Conservation (phyloP, 2,113 vertebrate species). For the Cinclus mexicanus region DNA sequence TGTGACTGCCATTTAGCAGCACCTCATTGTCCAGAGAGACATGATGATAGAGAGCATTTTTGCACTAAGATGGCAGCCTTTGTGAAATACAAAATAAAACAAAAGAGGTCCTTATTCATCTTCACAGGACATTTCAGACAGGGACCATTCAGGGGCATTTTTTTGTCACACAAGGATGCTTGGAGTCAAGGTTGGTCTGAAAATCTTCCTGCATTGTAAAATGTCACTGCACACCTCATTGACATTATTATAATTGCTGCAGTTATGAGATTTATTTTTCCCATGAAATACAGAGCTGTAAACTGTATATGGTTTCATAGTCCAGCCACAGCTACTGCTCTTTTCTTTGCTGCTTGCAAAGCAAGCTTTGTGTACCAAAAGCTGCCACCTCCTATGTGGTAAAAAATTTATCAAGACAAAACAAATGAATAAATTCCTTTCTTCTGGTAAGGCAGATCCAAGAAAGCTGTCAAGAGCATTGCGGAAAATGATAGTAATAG, state of each 20-base stretch:
- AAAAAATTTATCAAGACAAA: neutral
- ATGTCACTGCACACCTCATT: neutral
- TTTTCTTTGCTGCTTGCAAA: neutral
- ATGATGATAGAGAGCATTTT: neutral
- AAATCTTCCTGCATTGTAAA: neutral
- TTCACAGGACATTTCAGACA: neutral
- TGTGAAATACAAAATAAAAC: neutral
- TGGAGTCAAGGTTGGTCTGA: neutral
- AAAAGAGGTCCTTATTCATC: neutral
- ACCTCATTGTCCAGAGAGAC: neutral
- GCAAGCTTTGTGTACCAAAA: neutral
- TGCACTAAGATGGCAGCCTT: neutral
- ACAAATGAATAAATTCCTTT: neutral
- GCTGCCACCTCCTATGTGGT: neutral
- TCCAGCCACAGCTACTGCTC: neutral
- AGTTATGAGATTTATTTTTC: neutral
- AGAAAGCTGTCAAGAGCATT: neutral
- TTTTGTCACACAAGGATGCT: neutral
- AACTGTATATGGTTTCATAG: neutral
- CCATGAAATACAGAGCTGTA: neutral
- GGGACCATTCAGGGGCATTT: neutral
- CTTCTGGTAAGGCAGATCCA: neutral
- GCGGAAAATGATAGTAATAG: neutral
- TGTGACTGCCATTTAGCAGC: neutral
- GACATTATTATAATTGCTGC: neutral